phyloP scores from a whole-genome alignment of 2,113 vertebrate species.

The Mormoops blainvillei region DNA sequence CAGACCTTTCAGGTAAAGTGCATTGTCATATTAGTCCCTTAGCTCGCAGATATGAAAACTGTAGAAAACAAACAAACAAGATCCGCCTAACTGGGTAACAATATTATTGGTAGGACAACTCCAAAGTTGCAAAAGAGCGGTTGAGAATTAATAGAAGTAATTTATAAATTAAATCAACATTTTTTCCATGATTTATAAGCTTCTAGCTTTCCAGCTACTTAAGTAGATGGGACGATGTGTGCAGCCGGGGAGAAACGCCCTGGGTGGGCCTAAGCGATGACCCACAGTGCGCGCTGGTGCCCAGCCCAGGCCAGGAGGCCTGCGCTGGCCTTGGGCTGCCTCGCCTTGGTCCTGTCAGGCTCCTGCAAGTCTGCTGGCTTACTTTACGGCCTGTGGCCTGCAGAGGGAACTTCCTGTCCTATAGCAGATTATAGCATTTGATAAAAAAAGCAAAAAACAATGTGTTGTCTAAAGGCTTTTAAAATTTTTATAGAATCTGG shows the following conservation, averaged over 20 bases:
- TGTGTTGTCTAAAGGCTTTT: neutral
- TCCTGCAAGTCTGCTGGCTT: accelerated
- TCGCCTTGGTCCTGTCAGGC: neutral
- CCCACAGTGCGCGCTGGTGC: accelerated
- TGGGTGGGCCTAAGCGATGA: neutral
- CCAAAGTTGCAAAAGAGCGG: neutral
- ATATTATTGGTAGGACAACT: neutral
- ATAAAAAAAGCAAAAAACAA: neutral
- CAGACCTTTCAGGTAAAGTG: neutral
- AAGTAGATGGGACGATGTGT: neutral
- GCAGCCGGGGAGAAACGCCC: neutral
- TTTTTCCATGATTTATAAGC: constrained; percentile 5
- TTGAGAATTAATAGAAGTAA: neutral
- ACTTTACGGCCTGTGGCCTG: neutral
- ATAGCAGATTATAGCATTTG: neutral
- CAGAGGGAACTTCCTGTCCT: neutral
- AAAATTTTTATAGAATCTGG: neutral
- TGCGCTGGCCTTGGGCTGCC: accelerated
- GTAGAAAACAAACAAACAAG: neutral
- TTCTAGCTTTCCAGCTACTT: neutral
- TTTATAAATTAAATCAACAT: constrained; percentile 28
- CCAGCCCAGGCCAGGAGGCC: neutral
- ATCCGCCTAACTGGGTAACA: neutral
- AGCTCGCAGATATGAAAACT: neutral
- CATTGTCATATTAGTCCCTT: neutral